Base-by-base conservation (phyloP, 2,113 vertebrate genomes). In the Hippocampus mohnikei region DNA sequence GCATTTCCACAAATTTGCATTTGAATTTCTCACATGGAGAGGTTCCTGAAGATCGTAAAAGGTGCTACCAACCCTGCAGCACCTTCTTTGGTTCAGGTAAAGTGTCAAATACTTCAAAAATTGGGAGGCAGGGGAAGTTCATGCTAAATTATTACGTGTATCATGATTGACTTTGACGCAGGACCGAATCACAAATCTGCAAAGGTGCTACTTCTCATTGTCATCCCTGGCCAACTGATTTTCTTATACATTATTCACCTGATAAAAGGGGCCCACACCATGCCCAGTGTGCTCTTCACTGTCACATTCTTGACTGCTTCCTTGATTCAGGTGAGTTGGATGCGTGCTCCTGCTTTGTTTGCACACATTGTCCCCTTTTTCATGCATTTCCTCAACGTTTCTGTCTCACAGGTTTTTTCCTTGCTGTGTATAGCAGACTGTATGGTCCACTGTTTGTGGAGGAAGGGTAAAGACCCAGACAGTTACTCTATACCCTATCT, bases 401-500 rank as follows among this genome's bases (percentile, higher is more conserved):
- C 68, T 70, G 13, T 76, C 42, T 69, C 23, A 53, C 71, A 98
- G 96, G 95, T 97, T 66, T 79, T 88, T 27, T 72, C 92, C 70
- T 90, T 98, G 77, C 91, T 98, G 56, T 95, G 93, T 0, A 0
- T 93, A 21, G 95, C 95, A 0, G 95, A 98, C 72, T 90, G 93
- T 56, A 83, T 94, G 60, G 94, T 96, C 46, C 94, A 94, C 69
- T 90, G 93, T 74, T 90, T 93, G 18, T 98, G 97, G 97, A 86
- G 88, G 74, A 91, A 80, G 76, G 87, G 90, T 0, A 91, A 95
- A 89, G 97, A 98, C 66, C 96, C 97, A 0, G 96, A 98, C 71
- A 96, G 93, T 53, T 94, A 94, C 81, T 94, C 95, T n/a, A 98
- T 98, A 88, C 96, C 96, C 10, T 98, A 98, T 91, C 93, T 98